phyloP scores from a whole-genome alignment of 2,888 invertebrate species.

The Uropetala carovei region DNA sequence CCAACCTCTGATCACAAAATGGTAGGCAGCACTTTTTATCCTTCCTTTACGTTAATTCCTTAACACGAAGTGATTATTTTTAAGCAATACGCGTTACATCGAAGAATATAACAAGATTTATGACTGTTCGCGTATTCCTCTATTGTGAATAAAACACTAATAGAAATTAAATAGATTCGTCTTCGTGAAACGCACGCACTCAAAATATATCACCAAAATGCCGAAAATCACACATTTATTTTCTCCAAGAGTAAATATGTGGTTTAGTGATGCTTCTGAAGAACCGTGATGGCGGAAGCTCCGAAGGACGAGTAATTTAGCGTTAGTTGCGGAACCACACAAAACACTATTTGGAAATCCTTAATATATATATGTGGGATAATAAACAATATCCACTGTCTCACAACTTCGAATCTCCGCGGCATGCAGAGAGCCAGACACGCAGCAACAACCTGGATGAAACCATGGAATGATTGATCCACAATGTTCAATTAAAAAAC shows the following conservation, averaged over 20 bases:
- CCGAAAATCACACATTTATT: not conserved
- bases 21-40: constrained; percentile 33
- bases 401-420: constrained; percentile 44
- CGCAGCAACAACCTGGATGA: constrained; percentile 36
- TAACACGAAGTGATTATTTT: not conserved
- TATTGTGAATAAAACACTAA: not conserved
- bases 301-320: not conserved
- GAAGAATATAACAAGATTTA: not conserved
- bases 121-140: not conserved
- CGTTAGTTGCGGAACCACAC: not conserved
- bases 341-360: not conserved
- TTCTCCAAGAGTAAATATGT: not conserved
- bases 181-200: constrained; percentile 19
- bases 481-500: not conserved
- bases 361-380: not conserved
- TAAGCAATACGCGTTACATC: not conserved
- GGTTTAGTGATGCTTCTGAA: not conserved
- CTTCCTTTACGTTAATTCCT: not conserved
- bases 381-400: constrained; percentile 34
- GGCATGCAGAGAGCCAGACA: constrained; percentile 59
- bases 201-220: not conserved
- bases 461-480: constrained; percentile 48
- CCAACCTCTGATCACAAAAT: constrained; percentile 45
- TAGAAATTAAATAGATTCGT: not conserved
- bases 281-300: not conserved